phyloP scores from a whole-genome alignment of 2,888 invertebrate species.

The Hipparchia semele region DNA sequence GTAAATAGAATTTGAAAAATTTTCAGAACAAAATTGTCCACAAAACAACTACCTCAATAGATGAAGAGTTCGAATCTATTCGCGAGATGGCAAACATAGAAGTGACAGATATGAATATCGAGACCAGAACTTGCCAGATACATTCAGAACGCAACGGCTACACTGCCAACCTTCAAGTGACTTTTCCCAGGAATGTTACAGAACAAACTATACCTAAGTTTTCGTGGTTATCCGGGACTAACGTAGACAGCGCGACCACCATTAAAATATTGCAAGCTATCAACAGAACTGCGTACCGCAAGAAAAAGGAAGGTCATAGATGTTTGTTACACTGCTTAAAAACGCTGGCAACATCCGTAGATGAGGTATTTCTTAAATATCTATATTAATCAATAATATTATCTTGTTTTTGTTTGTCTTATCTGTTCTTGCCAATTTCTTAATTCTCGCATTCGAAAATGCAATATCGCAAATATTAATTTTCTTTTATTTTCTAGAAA shows the following conservation, averaged over 20 bases:
- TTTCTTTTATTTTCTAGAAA: no score
- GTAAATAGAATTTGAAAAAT: no score
- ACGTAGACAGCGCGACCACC: conserved; percentile 87
- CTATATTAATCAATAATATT: not conserved
- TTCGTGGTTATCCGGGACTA: conserved; percentile 79
- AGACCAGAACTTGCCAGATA: conserved; percentile 83
- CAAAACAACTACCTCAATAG: conserved; percentile 67
- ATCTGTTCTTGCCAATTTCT: no score
- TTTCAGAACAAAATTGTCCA: conserved; percentile 66
- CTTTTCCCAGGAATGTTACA: conserved; percentile 81
- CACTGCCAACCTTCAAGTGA: conserved; percentile 80
- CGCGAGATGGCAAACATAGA: conserved; percentile 79
- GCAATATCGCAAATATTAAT: no score
- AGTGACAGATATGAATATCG: conserved; percentile 83
- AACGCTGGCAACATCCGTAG: conserved; percentile 74
- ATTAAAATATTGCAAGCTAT: conserved; percentile 90
- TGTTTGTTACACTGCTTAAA: conserved; percentile 94
- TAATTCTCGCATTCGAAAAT: no score
- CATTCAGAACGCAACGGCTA: conserved; percentile 81
- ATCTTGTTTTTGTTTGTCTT: no score
- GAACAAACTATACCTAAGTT: conserved; percentile 78
- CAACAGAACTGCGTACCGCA: conserved; percentile 90
- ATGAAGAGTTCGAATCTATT: conserved; percentile 79
- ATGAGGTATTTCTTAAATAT: conserved; percentile 61
- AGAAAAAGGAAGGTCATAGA: conserved; percentile 92